These are phyloP conservation scores for Drosophila ananassae DNA, from an alignment of 1,140 invertebrate species.

Conservation along the genomic window DNA sequence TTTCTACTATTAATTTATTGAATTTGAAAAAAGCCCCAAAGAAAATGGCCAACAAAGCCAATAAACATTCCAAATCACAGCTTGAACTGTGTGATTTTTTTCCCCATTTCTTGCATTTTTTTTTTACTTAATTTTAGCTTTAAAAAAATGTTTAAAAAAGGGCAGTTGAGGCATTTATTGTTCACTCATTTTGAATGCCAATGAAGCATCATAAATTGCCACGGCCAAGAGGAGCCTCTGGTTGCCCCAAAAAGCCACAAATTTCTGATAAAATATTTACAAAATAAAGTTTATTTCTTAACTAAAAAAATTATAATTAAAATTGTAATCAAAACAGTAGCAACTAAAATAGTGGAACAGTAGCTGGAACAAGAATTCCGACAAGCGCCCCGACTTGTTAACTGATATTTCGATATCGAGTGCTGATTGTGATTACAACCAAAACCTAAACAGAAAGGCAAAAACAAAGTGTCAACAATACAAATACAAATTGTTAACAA, in stretches of 20 bases:
- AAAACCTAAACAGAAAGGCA: no score
- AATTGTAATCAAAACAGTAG: not conserved
- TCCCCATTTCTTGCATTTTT: not conserved
- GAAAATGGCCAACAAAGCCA: conserved; percentile 32
- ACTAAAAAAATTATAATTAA: not conserved
- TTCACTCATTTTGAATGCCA: conserved; percentile 71
- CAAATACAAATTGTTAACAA: conserved; percentile 3
- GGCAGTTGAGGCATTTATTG: conserved; percentile 22
- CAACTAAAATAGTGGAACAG: conserved; percentile 21
- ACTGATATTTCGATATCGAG: conserved; percentile 19
- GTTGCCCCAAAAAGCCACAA: not conserved
- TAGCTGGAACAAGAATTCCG: conserved; percentile 41
- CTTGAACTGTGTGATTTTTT: conserved; percentile 9
- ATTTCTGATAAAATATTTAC: not conserved
- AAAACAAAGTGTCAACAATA: not conserved
- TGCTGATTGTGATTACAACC: conserved; percentile 23
- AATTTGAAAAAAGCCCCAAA: conserved; percentile 17
- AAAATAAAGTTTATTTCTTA: no score
- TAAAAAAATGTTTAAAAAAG: no score
- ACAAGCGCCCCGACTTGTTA: conserved; percentile 42
- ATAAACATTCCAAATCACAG: conserved; percentile 41
- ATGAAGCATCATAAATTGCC: conserved; percentile 74
- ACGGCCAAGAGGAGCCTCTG: conserved; percentile 7
- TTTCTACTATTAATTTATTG: conserved; percentile 48
- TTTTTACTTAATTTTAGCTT: conserved; percentile 3